Percentiles rank a stretch among this genome's conserved stretches.
phyloP scores from a whole-genome alignment of 1,140 invertebrate species.

The Drosophila pachea region DNA sequence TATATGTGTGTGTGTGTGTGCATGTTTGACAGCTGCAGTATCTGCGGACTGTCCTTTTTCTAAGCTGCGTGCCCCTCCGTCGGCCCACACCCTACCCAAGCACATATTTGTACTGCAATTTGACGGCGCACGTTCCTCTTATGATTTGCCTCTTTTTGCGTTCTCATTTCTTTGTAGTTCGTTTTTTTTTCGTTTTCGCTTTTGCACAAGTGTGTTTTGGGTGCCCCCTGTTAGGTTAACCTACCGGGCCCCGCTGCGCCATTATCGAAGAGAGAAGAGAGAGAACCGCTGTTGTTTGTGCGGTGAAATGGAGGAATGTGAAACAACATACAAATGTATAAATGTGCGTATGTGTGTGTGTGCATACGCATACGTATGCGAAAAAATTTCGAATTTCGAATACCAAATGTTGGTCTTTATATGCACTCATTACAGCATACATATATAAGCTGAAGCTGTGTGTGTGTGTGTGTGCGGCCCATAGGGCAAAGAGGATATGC shows the following conservation, averaged over 20 bases:
- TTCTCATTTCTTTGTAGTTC: constrained; percentile 54
- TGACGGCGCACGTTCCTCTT: constrained; percentile 69
- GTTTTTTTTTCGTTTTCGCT: neutral
- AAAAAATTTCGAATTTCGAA: constrained; percentile 37
- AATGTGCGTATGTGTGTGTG: constrained; percentile 1
- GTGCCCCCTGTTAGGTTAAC: constrained; percentile 25
- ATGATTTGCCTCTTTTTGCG: constrained; percentile 77
- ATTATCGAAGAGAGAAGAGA: constrained; percentile 39
- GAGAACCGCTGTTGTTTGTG: constrained; percentile 39
- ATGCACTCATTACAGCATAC: constrained; percentile 10
- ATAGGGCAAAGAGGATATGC: constrained; percentile 40
- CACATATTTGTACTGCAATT: constrained; percentile 78
- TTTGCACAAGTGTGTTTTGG: constrained; percentile 62
- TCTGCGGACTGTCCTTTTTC: constrained; percentile 72
- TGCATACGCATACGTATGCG: neutral
- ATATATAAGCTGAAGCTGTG: neutral
- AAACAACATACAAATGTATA: constrained; percentile 47
- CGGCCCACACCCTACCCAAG: constrained; percentile 23
- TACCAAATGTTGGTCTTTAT: constrained; percentile 11
- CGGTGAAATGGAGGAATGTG: constrained; percentile 29
- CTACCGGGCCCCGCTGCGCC: constrained; percentile 44
- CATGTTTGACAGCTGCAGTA: constrained; percentile 37
- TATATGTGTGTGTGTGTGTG: neutral
- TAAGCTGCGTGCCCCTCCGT: constrained; percentile 61
- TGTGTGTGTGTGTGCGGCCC: neutral